Evolutionary conservation across 2,113 vertebrate species (phyloP), one percentile per base, ranked within the genome.

Genomic region (Desmodus rotundus): DNA sequence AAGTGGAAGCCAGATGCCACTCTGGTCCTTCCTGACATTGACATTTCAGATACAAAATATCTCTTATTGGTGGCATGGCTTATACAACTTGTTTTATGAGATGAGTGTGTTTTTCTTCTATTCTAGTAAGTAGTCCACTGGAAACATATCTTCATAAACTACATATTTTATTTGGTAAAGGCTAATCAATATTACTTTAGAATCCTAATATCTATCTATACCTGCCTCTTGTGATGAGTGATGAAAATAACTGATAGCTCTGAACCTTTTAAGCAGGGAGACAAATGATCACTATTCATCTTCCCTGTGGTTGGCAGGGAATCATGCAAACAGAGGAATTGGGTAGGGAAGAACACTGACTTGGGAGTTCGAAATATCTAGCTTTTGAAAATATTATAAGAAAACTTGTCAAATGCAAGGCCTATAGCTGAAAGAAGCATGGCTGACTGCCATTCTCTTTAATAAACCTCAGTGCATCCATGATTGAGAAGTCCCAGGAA

Each of bases 91-190:
- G 50, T 96, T 98, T 96, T 89, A 95, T 94, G 89, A 97, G 58
- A 97, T 94, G 84, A 97, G 87, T 54, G 67, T 93, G 97, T 97
- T 96, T 89, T 97, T 97, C 94, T 84, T 97, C 87, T 95, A 82
- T 97, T 97, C 7, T 89, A 93, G 89, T 97, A 95, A 68, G 85
- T 95, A 96, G 78, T 96, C 81, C 22, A 9, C 22, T 97, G 93
- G 89, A 96, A 38, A 89, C 82, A 72, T 88, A 92, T 96, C 98
- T 98, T 98, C 89, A 97, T 98, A 98, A 98, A 97, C 98, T 98
- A 97, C 17, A 89, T 86, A 96, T 97, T 98, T 98, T 95, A 94
- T 98, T 98, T 98, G 96, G 80, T 95, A 97, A 96, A 90, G 31
- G 91, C 22, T 96, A 97, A 97, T 98, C 97, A 47, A 97, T 98